A percentile compares a stretch with the other conserved stretches of the same genome.
phyloP scores from a whole-genome alignment of 2,797 vertebrate species.

The Notoglanidium macrostoma region DNA sequence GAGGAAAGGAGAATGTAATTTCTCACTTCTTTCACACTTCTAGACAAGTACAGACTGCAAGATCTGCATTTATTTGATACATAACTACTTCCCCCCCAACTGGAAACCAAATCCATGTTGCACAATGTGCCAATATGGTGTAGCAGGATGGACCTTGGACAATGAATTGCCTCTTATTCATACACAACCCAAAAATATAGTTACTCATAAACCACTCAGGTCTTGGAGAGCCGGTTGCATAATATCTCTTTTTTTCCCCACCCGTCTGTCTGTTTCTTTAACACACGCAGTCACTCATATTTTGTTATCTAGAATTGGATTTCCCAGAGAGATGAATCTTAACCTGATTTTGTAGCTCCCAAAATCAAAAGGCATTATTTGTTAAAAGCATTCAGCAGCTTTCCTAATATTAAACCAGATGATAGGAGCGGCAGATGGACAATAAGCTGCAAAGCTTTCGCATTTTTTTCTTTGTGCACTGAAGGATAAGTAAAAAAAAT shows the following conservation, averaged over 20 bases:
- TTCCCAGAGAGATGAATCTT: constrained; percentile 42
- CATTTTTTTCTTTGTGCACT: constrained; percentile 54
- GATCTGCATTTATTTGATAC: not conserved
- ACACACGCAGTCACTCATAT: not conserved
- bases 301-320: constrained; percentile 39
- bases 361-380: constrained; percentile 63
- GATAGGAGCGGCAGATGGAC: constrained; percentile 62
- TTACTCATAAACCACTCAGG: constrained; percentile 43
- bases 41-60: not conserved
- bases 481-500: not conserved
- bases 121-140: not conserved
- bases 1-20: not conserved
- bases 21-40: not conserved
- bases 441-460: constrained; percentile 63
- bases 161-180: constrained; percentile 33
- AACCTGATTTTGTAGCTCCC: constrained; percentile 49
- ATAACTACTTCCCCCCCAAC: not conserved
- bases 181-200: constrained; percentile 25
- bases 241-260: not conserved
- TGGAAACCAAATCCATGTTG: not conserved
- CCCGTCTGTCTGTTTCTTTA: constrained; percentile 14
- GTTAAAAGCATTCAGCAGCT: constrained; percentile 55
- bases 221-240: constrained; percentile 26
- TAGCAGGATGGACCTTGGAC: constrained; percentile 12
- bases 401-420: constrained; percentile 60